phyloP scores from a whole-genome alignment of 1,140 invertebrate genomes.

The Gonatopus flavifemur region DNA sequence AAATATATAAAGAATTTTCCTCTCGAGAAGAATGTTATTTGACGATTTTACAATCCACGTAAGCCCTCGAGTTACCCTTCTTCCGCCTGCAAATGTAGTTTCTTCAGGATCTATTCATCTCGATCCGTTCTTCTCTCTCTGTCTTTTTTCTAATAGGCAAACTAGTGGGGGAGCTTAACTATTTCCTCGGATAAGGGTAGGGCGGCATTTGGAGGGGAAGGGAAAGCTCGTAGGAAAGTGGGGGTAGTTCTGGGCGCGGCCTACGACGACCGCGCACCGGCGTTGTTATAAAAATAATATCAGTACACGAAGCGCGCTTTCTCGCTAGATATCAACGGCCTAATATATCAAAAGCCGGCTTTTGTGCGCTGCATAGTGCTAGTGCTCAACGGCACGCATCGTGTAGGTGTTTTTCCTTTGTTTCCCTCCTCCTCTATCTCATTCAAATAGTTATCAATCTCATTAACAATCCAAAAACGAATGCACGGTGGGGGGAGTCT shows the following conservation, averaged over 20 bases:
- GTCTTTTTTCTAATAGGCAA: neutral
- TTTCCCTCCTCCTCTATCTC: too few relatives aligned
- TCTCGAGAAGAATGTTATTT: too few relatives aligned
- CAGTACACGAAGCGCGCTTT: conserved; percentile 41
- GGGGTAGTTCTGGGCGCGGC: conserved; percentile 51
- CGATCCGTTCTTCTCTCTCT: neutral
- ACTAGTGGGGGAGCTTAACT: neutral
- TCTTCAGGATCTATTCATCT: conserved; percentile 2
- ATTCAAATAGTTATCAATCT: too few relatives aligned
- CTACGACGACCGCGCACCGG: conserved; percentile 31
- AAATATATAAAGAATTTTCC: too few relatives aligned
- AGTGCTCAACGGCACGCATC: too few relatives aligned
- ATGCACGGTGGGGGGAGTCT: too few relatives aligned
- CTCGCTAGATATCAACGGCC: conserved; percentile 36
- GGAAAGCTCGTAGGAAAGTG: conserved; percentile 20
- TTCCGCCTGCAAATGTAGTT: neutral
- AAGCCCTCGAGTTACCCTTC: conserved; percentile 20
- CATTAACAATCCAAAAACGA: too few relatives aligned
- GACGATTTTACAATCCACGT: too few relatives aligned
- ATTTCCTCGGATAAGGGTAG: neutral
- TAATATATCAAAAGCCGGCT: conserved; percentile 29
- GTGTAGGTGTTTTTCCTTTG: too few relatives aligned
- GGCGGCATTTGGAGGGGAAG: conserved; percentile 15
- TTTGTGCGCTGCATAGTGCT: conserved; percentile 3
- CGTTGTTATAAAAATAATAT: conserved; percentile 51